Conservation (phyloP, 2,797 vertebrate species). For the Chromobotia macracanthus region DNA sequence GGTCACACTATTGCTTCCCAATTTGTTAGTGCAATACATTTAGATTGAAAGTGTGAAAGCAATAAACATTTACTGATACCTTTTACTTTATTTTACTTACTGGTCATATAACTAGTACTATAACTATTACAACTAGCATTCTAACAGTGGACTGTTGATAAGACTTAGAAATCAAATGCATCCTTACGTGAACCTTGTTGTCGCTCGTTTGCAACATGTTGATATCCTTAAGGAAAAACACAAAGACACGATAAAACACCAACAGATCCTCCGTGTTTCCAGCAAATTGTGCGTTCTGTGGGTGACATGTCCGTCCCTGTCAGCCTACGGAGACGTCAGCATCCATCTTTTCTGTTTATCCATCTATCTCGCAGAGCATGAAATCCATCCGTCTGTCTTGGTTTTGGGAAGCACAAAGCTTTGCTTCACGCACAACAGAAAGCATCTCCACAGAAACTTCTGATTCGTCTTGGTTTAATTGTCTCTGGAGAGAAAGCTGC, state of each 20-base stretch:
- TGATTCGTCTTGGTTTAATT: slow-evolving; percentile 55
- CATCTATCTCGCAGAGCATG: slow-evolving; percentile 54
- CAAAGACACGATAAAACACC: slow-evolving; percentile 39
- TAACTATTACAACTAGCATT: neutral
- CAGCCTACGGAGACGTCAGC: slow-evolving; percentile 42
- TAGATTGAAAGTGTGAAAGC: slow-evolving; percentile 60
- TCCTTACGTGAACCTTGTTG: slow-evolving; percentile 75
- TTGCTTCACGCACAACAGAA: slow-evolving; percentile 62
- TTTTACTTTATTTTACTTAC: slow-evolving; percentile 9
- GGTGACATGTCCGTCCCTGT: slow-evolving; percentile 52
- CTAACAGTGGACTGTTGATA: neutral
- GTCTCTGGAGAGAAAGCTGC: slow-evolving; percentile 46
- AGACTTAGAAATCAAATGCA: neutral
- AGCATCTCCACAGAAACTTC: slow-evolving; percentile 66
- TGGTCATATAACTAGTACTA: neutral
- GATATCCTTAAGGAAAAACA: slow-evolving; percentile 67
- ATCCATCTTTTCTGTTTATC: slow-evolving; percentile 52
- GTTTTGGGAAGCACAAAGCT: slow-evolving; percentile 63
- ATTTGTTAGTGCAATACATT: slow-evolving; percentile 58
- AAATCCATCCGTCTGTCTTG: slow-evolving; percentile 60
- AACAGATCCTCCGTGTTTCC: slow-evolving; percentile 32
- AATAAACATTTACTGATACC: slow-evolving; percentile 5
- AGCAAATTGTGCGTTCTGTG: slow-evolving; percentile 32
- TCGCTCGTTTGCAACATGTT: slow-evolving; percentile 70
- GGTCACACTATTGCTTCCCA: slow-evolving; percentile 61